phyloP scores from a whole-genome alignment of 2,888 invertebrate genomes.

The Encarsia formosa region DNA sequence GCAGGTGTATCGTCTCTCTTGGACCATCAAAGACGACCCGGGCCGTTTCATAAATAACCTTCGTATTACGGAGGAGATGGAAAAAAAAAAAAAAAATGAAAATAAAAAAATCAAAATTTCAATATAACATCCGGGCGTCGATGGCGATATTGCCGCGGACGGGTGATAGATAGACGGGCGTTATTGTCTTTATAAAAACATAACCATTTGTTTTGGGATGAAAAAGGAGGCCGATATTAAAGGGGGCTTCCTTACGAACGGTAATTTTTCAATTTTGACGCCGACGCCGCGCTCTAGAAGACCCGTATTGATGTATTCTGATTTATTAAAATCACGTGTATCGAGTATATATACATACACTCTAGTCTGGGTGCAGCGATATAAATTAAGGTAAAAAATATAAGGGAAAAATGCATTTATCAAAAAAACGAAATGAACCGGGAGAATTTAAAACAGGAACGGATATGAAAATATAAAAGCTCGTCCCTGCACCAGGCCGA shows the following conservation, averaged over 20 bases:
- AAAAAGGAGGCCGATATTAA: constrained; percentile 11
- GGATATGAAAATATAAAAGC: constrained; percentile 42
- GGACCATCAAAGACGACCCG: constrained; percentile 32
- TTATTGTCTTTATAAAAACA: constrained; percentile 50
- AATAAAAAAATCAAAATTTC: constrained; percentile 46
- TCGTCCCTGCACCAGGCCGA: constrained; percentile 35
- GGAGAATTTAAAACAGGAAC: no score
- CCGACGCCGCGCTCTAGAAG: no score
- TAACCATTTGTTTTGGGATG: constrained; percentile 46
- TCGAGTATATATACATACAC: no score
- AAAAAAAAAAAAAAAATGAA: constrained; percentile 8
- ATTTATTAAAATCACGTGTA: no score
- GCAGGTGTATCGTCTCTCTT: constrained; percentile 31
- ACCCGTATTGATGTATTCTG: no score
- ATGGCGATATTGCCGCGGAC: constrained; percentile 43
- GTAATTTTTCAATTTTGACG: constrained; percentile 27
- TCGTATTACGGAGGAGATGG: constrained; percentile 34
- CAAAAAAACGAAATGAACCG: no score
- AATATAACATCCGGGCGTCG: constrained; percentile 48
- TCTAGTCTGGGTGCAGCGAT: no score
- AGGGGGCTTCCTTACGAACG: constrained; percentile 10
- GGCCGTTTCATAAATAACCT: constrained; percentile 49
- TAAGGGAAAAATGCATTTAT: no score
- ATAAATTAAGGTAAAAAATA: no score
- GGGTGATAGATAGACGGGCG: constrained; percentile 49